These are phyloP conservation scores for Lophotriccus pileatus DNA, from an alignment of 2,797 vertebrate genomes.

Conservation along the genomic window DNA sequence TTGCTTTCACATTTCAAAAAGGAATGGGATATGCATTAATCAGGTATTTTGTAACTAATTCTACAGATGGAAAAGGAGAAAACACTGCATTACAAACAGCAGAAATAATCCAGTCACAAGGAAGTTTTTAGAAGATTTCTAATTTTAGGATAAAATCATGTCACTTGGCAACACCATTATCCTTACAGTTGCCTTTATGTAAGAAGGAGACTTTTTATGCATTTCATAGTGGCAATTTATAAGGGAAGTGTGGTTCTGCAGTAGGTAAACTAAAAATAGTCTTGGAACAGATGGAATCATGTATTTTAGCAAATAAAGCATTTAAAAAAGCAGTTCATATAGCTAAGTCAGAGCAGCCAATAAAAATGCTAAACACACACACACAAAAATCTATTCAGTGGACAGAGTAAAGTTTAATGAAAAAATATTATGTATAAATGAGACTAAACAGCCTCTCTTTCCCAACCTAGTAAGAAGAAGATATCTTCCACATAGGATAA, in stretches of 20 bases:
- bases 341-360: neutral
- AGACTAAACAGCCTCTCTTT: neutral
- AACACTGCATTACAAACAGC: neutral
- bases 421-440: neutral
- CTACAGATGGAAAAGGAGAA: neutral
- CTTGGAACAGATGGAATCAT: neutral
- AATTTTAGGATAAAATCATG: neutral
- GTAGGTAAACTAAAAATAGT: neutral
- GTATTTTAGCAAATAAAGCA: neutral
- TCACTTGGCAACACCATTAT: conserved; percentile 1
- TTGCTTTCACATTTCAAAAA: neutral
- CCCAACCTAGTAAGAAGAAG: neutral
- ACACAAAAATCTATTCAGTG: neutral
- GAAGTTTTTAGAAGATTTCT: neutral
- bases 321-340: neutral
- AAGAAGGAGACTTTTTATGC: neutral
- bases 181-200: neutral
- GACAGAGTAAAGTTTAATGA: neutral
- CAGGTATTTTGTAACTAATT: neutral
- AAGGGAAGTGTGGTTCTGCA: neutral
- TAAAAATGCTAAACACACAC: neutral
- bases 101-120: neutral
- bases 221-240: neutral
- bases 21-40: neutral
- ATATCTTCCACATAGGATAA: neutral